phyloP scores from a whole-genome alignment of 2,797 vertebrate species.

The Dallia pectoralis region DNA sequence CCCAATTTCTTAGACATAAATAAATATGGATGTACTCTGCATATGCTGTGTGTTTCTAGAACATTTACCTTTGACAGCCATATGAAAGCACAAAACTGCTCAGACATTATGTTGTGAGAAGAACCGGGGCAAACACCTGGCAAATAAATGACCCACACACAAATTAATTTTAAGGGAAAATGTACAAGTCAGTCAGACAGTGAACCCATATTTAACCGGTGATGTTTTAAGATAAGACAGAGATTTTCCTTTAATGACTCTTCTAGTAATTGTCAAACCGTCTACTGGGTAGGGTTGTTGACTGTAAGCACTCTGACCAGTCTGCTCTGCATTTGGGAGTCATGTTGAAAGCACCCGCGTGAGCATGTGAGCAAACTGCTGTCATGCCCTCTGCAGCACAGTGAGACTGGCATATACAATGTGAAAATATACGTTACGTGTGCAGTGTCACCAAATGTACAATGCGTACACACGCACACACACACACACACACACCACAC shows the following conservation, averaged over 20 bases:
- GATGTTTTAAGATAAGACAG: background rate
- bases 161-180: no score
- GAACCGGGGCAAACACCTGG: no score
- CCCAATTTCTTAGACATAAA: no score
- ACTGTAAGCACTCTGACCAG: background rate
- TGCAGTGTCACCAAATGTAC: background rate
- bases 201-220: background rate
- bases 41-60: no score
- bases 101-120: no score
- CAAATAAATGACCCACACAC: no score
- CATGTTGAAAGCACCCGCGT: background rate
- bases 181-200: no score
- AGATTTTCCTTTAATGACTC: background rate
- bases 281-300: background rate
- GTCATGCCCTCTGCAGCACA: slow-evolving; percentile 1
- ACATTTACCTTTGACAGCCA: no score
- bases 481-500: background rate
- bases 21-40: no score
- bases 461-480: slow-evolving; percentile 9
- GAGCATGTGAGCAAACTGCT: slow-evolving; percentile 4
- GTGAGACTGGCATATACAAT: background rate
- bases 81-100: no score
- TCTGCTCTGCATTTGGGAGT: background rate
- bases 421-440: background rate
- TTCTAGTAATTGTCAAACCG: no score